A percentile compares a stretch with the other conserved stretches of the same genome.
phyloP scores from a whole-genome alignment of 2,888 invertebrate species.

The Lepeophtheirus nordmannii region DNA sequence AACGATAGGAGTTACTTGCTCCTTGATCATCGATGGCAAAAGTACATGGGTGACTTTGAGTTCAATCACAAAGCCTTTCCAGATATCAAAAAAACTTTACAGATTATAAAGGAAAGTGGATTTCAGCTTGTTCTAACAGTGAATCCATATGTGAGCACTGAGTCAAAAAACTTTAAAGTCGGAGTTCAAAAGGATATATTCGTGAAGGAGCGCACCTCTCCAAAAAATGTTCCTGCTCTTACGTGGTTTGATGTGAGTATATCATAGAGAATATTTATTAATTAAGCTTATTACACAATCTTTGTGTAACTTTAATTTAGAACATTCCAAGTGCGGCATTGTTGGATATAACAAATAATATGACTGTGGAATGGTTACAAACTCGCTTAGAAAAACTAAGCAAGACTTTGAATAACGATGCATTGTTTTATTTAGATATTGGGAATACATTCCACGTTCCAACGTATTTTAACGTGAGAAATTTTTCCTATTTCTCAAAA shows the following conservation, averaged over 20 bases:
- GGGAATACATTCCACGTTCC: conserved; percentile 69
- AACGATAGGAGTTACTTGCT: conserved; percentile 18
- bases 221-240: conserved; percentile 20
- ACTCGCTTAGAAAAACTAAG: conserved; percentile 53
- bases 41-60: conserved; percentile 22
- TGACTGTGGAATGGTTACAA: conserved; percentile 61
- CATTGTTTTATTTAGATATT: conserved; percentile 63
- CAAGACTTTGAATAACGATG: conserved; percentile 59
- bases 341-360: conserved; percentile 68
- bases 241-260: conserved; percentile 22
- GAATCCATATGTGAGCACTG: conserved; percentile 68
- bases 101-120: conserved; percentile 36
- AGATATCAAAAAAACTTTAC: conserved; percentile 7
- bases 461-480: conserved; percentile 40
- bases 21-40: conserved; percentile 21
- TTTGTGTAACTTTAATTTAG: conserved; percentile 32
- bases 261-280: neutral
- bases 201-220: conserved; percentile 49
- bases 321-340: conserved; percentile 54
- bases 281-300: neutral
- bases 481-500: neutral
- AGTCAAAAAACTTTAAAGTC: conserved; percentile 63
- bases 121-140: conserved; percentile 75
- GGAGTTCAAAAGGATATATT: conserved; percentile 57
- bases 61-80: conserved; percentile 8